A percentile compares a stretch with the other conserved stretches of the same genome.
phyloP scores from a whole-genome alignment of 2,797 vertebrate species.

The Crocodylus rhombifer region DNA sequence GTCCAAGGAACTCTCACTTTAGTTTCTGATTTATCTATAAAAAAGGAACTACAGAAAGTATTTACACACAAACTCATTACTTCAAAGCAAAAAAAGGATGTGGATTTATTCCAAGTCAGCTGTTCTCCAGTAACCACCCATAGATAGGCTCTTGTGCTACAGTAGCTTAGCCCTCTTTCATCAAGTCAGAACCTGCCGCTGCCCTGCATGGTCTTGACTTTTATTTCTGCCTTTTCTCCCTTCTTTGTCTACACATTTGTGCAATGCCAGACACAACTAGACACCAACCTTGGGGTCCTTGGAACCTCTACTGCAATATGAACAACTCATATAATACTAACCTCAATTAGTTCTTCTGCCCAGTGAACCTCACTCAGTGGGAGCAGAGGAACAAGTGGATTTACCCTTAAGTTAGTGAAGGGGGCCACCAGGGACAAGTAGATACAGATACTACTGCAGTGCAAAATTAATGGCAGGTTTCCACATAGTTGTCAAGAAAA shows the following conservation, averaged over 20 bases:
- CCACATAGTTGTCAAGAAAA: not conserved
- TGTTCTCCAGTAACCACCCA: no score
- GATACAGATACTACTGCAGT: not conserved
- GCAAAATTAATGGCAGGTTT: not conserved
- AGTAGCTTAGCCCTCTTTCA: no score
- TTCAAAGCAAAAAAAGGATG: no score
- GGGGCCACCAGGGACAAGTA: no score
- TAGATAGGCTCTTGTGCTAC: no score
- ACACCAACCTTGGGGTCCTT: not conserved
- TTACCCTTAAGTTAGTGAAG: no score
- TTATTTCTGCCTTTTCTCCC: not conserved
- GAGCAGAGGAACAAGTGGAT: not conserved
- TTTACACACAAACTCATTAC: no score
- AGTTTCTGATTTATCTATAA: not conserved
- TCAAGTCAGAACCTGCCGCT: no score
- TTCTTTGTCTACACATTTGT: not conserved
- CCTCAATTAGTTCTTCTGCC: not conserved
- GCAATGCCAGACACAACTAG: not conserved
- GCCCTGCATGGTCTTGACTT: not conserved
- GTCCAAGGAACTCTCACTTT: not conserved
- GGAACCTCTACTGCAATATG: accelerated
- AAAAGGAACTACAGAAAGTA: not conserved
- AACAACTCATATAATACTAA: not conserved
- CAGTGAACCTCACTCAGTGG: not conserved
- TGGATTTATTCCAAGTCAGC: no score